Evolutionary conservation across 2,797 vertebrate species (phyloP).

Genomic region (Falco novaeseelandiae): DNA sequence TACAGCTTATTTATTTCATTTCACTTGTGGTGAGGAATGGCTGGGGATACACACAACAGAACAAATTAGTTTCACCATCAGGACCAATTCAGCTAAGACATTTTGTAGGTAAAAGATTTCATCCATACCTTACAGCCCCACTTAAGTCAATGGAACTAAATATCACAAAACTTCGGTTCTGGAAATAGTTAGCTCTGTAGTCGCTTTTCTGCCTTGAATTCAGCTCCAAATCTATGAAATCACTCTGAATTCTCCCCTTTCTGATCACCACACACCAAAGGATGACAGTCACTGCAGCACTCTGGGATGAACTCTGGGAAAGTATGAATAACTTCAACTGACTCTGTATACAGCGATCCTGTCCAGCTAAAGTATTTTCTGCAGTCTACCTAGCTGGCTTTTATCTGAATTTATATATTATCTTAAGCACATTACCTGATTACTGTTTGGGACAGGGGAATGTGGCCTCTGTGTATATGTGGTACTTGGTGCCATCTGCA

Average conservation of each 20-base stretch:
- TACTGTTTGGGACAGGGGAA: not conserved
- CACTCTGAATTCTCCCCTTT: not conserved
- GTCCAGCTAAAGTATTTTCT: not conserved
- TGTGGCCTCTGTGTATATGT: not conserved
- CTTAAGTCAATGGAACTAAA: not conserved
- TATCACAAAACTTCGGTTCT: not conserved
- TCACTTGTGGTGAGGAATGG: not conserved
- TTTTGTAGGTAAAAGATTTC: not conserved
- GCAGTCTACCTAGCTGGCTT: not conserved
- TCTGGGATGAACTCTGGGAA: not conserved
- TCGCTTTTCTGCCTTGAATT: not conserved
- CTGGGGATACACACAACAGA: not conserved
- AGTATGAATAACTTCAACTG: not conserved
- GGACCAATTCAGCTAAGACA: not conserved
- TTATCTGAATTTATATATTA: not conserved
- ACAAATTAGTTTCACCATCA: not conserved
- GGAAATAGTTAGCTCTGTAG: not conserved
- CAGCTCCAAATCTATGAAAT: not conserved
- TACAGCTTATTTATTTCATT: not conserved
- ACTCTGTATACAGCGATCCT: not conserved
- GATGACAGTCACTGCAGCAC: not conserved
- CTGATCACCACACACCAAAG: not conserved
- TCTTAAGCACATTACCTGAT: not conserved
- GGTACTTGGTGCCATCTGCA: not conserved
- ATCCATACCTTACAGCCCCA: not conserved